Evolutionary conservation across 2,113 vertebrate genomes (phyloP).

Genomic region (Vulpes lagopus): DNA sequence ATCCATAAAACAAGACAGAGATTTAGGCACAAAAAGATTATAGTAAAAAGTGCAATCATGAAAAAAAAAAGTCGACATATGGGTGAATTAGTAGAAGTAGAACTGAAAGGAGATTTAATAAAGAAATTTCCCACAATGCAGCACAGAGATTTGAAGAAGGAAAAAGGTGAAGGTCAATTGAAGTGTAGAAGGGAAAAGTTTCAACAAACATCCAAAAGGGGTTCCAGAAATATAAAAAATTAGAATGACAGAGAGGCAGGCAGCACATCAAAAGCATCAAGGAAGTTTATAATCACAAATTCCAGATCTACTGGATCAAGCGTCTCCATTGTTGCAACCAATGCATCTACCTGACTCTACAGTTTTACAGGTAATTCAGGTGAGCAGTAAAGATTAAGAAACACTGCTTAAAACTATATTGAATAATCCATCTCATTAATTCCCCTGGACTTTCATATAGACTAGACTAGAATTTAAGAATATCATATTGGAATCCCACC

Average conservation of each 20-base stretch:
- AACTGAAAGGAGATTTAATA: not conserved
- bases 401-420: not conserved
- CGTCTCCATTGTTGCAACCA: not conserved
- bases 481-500: not conserved
- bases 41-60: not conserved
- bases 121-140: not conserved
- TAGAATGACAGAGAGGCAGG: not conserved
- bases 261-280: not conserved
- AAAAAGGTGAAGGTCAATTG: not conserved
- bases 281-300: not conserved
- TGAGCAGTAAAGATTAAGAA: not conserved
- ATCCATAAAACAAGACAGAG: constrained; percentile 14
- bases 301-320: not conserved
- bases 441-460: not conserved
- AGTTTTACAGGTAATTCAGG: not conserved
- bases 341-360: not conserved
- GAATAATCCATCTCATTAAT: not conserved
- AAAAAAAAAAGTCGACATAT: not conserved
- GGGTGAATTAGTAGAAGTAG: not conserved
- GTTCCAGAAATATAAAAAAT: not conserved
- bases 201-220: not conserved
- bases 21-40: not conserved
- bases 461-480: not conserved
- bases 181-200: not conserved
- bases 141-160: not conserved